Conservation (phyloP, 1,140 invertebrate species). For the Brachionus angularis region DNA sequence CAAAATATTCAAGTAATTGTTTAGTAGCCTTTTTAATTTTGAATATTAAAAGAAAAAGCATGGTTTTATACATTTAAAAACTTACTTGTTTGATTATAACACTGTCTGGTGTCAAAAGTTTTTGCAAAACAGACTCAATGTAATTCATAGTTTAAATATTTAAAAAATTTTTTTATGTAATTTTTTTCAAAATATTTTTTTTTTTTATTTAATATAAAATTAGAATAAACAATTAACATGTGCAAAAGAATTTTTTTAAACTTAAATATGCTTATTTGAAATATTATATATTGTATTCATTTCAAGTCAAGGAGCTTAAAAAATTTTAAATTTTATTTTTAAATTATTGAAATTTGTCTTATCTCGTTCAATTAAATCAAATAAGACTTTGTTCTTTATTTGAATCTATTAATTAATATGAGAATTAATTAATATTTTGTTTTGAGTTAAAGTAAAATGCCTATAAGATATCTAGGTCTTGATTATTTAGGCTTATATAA, state of each 20-base stretch:
- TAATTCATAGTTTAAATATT: conserved; percentile 24
- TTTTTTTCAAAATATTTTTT: too few species aligned
- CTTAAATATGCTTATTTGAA: not conserved
- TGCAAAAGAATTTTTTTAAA: not conserved
- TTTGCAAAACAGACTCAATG: conserved; percentile 40
- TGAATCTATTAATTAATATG: too few species aligned
- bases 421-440: not conserved
- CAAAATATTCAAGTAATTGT: conserved; percentile 41
- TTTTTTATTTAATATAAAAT: too few species aligned
- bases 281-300: not conserved
- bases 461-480: conserved; percentile 6
- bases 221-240: too few species aligned
- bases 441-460: not conserved
- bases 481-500: not conserved
- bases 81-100: conserved; percentile 34
- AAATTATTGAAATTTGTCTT: not conserved
- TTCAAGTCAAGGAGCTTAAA: not conserved
- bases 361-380: too few species aligned
- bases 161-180: not conserved
- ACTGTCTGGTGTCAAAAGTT: conserved; percentile 37
- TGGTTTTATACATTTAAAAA: not conserved
- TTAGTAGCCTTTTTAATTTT: conserved; percentile 17
- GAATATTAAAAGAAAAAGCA: not conserved
- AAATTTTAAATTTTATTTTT: not conserved
- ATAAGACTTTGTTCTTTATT: too few species aligned